Base-by-base conservation (phyloP, 35 echinoderm and acorn worm genomes). In the Eucidaris tribuloides region DNA sequence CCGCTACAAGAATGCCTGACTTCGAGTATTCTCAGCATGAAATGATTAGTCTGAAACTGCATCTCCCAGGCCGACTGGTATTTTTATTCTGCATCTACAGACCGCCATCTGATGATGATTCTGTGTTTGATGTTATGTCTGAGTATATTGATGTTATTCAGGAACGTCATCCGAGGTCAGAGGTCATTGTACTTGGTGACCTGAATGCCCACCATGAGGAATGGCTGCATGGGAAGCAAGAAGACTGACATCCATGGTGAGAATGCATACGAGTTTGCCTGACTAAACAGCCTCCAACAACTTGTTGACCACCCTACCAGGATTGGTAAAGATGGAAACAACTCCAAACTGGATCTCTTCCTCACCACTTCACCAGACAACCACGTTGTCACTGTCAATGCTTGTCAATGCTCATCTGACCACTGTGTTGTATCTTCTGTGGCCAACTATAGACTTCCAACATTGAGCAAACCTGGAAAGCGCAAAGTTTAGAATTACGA, bases 321-420 rank as follows among this genome's bases (percentile, higher is more conserved):
- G 4, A 49, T 31, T 80, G 42, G 42, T 7, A 60, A 59, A 37
- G 78, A 80, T 55, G 78, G 78, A 57, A 46, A 37, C 78, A 64
- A 19, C 18, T 49, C 48, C 78, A 80, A 49, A 57, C 78, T 80
- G 37, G 48, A 80, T 19, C 78, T 80, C 45, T 49, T 80, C 78
- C 48, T 49, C 7, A 80, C 78, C n/a, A 80, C 78, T 57, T 80
- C 78, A 4, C 78, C 78, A 15, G 46, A 59, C 78, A 49, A 80
- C 5, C 78, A 80, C 31, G 40, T 55, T 6, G 46, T 80, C 7
- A 64, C 42, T 28, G 46, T 80, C 59, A 30, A 46, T 31, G 48
- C 42, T 5, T 30, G 13, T 29, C 61, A 13, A 6, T 11, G 61
- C 27, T 64, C 61, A 6, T 64, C 61, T 64, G 61, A 64, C 61